phyloP scores from a whole-genome alignment of 2,888 invertebrate species.

The Hesperia comma region DNA sequence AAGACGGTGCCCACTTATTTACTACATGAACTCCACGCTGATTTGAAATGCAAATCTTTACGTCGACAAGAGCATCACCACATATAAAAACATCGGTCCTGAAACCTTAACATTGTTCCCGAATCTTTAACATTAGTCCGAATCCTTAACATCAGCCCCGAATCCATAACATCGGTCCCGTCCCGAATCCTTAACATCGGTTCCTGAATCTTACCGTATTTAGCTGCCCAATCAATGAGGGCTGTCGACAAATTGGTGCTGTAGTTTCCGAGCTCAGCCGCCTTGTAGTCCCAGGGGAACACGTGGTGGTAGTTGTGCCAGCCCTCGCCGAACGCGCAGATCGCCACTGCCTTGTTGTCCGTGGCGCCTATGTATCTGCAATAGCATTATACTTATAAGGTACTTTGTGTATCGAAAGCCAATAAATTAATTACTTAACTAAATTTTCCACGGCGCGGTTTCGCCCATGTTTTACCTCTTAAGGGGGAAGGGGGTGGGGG shows the following conservation, averaged over 20 bases:
- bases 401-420: not conserved
- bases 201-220: conserved; percentile 80
- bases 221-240: conserved; percentile 87
- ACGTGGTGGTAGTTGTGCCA: conserved; percentile 96
- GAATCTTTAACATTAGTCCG: no score
- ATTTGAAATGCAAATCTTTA: no score
- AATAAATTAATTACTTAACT: no score
- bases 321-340: conserved; percentile 89
- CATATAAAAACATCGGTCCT: no score
- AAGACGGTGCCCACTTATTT: no score
- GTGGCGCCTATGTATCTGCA: conserved; percentile 87
- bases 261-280: conserved; percentile 88
- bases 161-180: not conserved
- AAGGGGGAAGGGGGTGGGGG: no score
- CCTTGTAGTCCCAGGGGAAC: conserved; percentile 93
- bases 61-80: no score
- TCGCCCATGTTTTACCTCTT: no score
- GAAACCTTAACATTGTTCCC: no score
- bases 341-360: conserved; percentile 87
- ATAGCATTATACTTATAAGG: conserved; percentile 46
- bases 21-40: no score
- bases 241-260: conserved; percentile 86
- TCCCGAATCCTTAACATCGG: not conserved
- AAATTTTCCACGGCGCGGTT: no score
- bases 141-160: no score